Percentiles rank a stretch among this genome's conserved stretches.
Evolutionary conservation across 2,113 vertebrate genomes (phyloP).

Genomic region (Pachyramphus minor): DNA sequence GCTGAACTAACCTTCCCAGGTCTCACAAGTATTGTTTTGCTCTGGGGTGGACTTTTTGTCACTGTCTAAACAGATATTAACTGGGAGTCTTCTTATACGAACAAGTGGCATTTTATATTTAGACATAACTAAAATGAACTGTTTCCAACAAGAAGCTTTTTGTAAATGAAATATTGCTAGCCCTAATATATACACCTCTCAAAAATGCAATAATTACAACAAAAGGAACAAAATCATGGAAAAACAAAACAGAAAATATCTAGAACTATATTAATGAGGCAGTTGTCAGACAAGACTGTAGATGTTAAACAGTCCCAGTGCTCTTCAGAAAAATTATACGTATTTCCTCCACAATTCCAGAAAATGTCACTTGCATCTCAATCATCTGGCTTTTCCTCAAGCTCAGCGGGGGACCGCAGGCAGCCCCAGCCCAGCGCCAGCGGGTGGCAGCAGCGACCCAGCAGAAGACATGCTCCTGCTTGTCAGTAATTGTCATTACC

Average conservation of each 20-base stretch:
- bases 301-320: not conserved
- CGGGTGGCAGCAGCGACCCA: constrained; percentile 33
- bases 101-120: not conserved
- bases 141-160: not conserved
- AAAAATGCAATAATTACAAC: not conserved
- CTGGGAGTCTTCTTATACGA: not conserved
- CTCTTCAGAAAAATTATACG: not conserved
- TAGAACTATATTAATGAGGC: not conserved
- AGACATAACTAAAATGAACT: not conserved
- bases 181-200: not conserved
- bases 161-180: not conserved
- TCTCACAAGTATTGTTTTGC: not conserved
- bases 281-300: not conserved
- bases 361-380: rapidly evolving
- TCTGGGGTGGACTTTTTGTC: not conserved
- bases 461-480: not conserved
- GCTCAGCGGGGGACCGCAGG: rapidly evolving
- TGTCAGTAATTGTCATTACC: rapidly evolving
- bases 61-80: not conserved
- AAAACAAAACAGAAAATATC: not conserved
- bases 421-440: not conserved
- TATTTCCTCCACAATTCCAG: not conserved
- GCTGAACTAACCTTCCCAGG: not conserved
- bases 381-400: rapidly evolving
- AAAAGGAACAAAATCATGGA: not conserved